phyloP scores from a whole-genome alignment of 2,888 invertebrate species.

The Cistogaster globosa region DNA sequence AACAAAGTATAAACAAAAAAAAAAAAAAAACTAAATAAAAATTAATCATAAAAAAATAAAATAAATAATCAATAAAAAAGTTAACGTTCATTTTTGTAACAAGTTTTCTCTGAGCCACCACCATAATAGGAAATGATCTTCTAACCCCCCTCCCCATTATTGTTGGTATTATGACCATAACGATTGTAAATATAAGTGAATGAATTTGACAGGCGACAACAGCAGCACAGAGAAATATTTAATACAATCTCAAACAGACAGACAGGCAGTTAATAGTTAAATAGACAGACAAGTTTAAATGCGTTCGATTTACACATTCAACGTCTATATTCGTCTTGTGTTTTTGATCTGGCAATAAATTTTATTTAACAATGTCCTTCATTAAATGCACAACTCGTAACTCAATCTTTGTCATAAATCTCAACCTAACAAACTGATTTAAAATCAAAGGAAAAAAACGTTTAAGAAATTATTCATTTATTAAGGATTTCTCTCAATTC shows the following conservation, averaged over 20 bases:
- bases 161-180: slow-evolving; percentile 54
- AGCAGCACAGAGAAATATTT: background rate
- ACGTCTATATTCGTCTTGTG: slow-evolving; percentile 41
- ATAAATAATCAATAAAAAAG: slow-evolving; percentile 63
- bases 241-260: background rate
- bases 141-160: slow-evolving; percentile 11
- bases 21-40: slow-evolving; percentile 12
- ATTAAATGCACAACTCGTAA: slow-evolving; percentile 41
- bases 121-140: slow-evolving; percentile 72
- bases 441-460: background rate
- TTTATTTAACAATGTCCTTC: slow-evolving; percentile 62
- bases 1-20: background rate
- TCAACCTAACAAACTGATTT: background rate
- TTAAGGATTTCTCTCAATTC: background rate
- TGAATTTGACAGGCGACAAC: background rate
- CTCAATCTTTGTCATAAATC: slow-evolving; percentile 56
- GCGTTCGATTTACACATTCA: slow-evolving; percentile 34
- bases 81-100: slow-evolving; percentile 65
- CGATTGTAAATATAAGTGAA: slow-evolving; percentile 30
- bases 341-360: slow-evolving; percentile 55
- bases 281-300: slow-evolving; percentile 29
- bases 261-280: slow-evolving; percentile 1
- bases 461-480: background rate
- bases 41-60: slow-evolving; percentile 34
- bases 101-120: slow-evolving; percentile 64